phyloP scores from a whole-genome alignment of 2,888 invertebrate genomes.

The Drosophila villosipedis region DNA sequence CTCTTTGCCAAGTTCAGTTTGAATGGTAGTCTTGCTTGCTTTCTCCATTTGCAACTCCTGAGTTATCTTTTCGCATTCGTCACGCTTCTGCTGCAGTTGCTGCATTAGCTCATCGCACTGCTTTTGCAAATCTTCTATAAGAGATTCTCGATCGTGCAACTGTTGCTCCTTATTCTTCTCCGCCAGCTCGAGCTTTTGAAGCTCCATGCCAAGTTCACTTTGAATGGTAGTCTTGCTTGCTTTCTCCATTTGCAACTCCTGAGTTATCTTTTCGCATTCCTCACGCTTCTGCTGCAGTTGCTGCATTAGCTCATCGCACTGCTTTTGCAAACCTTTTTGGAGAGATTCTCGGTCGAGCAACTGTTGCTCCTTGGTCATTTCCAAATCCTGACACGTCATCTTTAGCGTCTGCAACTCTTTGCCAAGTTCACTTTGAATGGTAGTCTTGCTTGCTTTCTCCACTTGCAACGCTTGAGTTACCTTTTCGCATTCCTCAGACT shows the following conservation, averaged over 20 bases:
- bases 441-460: background rate
- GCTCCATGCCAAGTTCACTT: background rate
- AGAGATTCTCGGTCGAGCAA: background rate
- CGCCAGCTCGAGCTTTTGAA: too few relatives aligned
- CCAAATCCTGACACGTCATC: too few relatives aligned
- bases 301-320: background rate
- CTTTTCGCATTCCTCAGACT: background rate
- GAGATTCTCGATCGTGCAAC: background rate
- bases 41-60: background rate
- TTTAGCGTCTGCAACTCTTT: too few relatives aligned
- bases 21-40: background rate
- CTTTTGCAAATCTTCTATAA: fast-evolving
- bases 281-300: background rate
- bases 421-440: background rate
- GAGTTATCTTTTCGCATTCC: background rate
- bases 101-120: background rate
- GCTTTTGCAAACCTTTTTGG: fast-evolving
- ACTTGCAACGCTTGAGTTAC: background rate
- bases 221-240: background rate
- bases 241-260: background rate
- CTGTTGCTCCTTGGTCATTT: too few relatives aligned
- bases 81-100: background rate
- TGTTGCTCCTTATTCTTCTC: too few relatives aligned
- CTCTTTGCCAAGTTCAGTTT: background rate
- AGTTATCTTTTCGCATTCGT: background rate